Evolutionary conservation across 2,888 invertebrate genomes (phyloP).

Genomic region (Stenotaenia linearis): DNA sequence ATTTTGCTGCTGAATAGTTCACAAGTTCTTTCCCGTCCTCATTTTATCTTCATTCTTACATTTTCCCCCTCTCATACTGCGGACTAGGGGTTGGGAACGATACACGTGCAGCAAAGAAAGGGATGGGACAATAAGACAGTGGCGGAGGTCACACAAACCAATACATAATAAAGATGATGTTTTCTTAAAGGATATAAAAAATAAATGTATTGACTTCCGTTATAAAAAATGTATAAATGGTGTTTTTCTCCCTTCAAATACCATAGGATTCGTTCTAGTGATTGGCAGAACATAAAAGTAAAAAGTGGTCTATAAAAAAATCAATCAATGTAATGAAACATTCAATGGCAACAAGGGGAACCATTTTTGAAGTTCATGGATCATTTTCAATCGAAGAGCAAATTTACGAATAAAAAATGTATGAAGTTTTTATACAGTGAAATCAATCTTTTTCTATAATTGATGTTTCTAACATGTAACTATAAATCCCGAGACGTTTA

Average conservation of each 20-base stretch:
- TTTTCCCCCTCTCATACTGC: not conserved
- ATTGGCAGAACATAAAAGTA: not conserved
- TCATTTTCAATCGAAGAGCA: not conserved
- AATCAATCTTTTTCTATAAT: not conserved
- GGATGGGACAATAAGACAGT: too few species aligned
- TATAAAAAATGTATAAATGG: too few species aligned
- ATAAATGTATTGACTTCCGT: not conserved
- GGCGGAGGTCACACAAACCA: not conserved
- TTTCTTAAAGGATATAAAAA: not conserved
- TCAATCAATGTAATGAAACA: not conserved
- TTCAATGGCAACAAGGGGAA: not conserved
- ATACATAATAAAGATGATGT: too few species aligned
- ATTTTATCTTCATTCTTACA: not conserved
- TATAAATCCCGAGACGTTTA: not conserved
- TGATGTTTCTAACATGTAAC: not conserved
- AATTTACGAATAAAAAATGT: not conserved
- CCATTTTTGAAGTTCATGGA: not conserved
- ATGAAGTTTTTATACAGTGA: too few species aligned
- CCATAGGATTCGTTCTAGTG: too few species aligned
- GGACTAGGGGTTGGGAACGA: not conserved
- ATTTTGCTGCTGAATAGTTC: slow-evolving; percentile 12
- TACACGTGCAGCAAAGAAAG: not conserved
- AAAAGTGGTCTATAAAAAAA: not conserved
- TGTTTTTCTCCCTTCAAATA: too few species aligned
- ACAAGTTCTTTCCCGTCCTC: not conserved